A percentile compares a stretch with the other conserved stretches of the same genome.
Evolutionary conservation across 2,797 vertebrate genomes (phyloP).

Genomic region (Sebastes oblongus): DNA sequence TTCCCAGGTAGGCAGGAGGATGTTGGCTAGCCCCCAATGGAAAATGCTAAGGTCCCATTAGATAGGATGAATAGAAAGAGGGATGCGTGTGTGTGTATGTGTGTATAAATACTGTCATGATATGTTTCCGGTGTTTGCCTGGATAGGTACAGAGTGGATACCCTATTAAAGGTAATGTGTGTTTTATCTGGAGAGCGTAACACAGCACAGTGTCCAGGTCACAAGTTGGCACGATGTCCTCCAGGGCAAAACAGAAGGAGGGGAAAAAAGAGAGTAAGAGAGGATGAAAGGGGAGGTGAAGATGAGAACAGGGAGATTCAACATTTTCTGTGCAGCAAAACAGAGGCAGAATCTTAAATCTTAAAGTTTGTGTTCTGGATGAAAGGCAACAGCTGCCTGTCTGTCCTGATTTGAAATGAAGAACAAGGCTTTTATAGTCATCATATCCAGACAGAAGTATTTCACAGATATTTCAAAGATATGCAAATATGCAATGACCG

Average conservation of each 20-base stretch:
- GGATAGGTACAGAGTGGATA: conserved; percentile 40
- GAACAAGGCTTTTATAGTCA: neutral
- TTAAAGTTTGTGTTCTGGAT: neutral
- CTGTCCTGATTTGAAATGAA: neutral
- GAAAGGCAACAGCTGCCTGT: neutral
- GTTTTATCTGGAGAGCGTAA: conserved; percentile 37
- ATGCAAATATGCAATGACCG: neutral
- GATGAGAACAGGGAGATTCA: neutral
- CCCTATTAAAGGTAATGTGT: conserved; percentile 33
- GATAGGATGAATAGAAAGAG: conserved; percentile 45
- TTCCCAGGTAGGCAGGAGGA: conserved; percentile 51
- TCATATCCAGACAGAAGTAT: neutral
- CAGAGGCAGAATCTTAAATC: neutral
- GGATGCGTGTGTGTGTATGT: conserved; percentile 19
- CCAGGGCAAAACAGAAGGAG: neutral
- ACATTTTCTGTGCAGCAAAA: neutral
- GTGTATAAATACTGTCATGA: conserved; percentile 70
- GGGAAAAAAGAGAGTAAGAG: neutral
- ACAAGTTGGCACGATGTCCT: conserved; percentile 19
- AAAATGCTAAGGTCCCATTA: conserved; percentile 57
- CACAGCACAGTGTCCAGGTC: conserved; percentile 33
- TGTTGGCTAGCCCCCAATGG: conserved; percentile 57
- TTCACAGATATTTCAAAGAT: neutral
- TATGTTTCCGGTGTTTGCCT: conserved; percentile 63
- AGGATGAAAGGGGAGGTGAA: neutral